These are phyloP conservation scores for Saxicola maurus DNA, from an alignment of 2,797 vertebrate species.

Conservation along the genomic window DNA sequence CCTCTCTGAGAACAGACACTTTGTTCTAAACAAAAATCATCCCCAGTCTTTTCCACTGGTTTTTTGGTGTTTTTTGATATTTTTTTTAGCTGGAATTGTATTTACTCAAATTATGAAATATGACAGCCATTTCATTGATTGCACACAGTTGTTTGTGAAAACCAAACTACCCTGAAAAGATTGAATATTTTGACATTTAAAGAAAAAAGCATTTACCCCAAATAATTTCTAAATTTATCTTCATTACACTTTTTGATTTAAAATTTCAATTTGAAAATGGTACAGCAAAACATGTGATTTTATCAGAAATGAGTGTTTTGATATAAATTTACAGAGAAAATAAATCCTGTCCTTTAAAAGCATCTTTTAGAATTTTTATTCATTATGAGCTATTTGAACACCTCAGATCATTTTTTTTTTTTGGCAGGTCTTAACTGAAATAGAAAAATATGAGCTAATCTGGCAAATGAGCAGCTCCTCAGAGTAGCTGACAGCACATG, in stretches of 20 bases:
- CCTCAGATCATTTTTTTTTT: neutral
- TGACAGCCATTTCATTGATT: neutral
- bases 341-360: neutral
- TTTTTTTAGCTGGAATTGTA: neutral
- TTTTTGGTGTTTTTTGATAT: neutral
- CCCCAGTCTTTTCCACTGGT: neutral
- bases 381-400: neutral
- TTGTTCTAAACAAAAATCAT: neutral
- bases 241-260: neutral
- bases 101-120: neutral
- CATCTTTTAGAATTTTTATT: neutral
- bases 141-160: neutral
- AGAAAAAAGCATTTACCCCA: neutral
- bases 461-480: neutral
- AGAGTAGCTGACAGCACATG: neutral
- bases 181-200: neutral
- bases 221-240: neutral
- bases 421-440: neutral
- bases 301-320: neutral
- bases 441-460: neutral
- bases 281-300: neutral
- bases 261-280: neutral
- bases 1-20: neutral
- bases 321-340: neutral
- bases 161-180: neutral